Base-by-base conservation (phyloP, 2,797 vertebrate genomes). In the Hydrolagus colliei region DNA sequence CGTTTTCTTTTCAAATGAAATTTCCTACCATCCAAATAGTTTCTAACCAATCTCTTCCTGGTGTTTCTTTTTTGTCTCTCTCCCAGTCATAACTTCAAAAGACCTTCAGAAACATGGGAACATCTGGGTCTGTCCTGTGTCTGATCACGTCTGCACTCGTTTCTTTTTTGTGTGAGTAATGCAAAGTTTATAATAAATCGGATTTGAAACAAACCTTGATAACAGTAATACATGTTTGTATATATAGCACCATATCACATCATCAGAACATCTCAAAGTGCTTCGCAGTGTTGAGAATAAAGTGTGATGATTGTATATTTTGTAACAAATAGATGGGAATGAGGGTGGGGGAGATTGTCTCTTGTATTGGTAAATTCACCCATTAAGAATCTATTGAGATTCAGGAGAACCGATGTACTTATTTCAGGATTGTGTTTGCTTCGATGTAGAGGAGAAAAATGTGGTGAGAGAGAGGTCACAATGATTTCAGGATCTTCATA, bases 71-170 rank as follows among this genome's bases (percentile, higher is more conserved):
- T 5, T 67, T 13, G 8, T 86, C 76, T 68, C 90, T 74, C 86
- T 41, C 3, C 82, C 94, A 99, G 98, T 99, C 88, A 99, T 99
- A 90, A 99, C 98, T 88, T 99, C 98, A 14, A 99, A 99, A 93
- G 98, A 99, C 93, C 95, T 99, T 86, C 98, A 99, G 95, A 99
- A 99, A 89, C 97, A 99, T 0, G 98, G 98, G 41, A 99, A 99
- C 94, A 99, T 99, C 92, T 99, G 98, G 98, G 98, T 99, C 89
- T 99, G 98, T 93, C 98, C 98, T 0, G 96, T 99, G 86, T 99
- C 98, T 0, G 98, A 99, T 90, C 98, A 99, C 0, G 98, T 99
- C 91, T 99, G 98, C 93, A 99, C 98, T 63, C 96, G 97, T 89
- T 99, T 99, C 95, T 99, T 99, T 94, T 99, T 99, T 90, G 97